Evolutionary conservation across 2,888 invertebrate species (phyloP).

Genomic region (Caenorhabditis japonica): DNA sequence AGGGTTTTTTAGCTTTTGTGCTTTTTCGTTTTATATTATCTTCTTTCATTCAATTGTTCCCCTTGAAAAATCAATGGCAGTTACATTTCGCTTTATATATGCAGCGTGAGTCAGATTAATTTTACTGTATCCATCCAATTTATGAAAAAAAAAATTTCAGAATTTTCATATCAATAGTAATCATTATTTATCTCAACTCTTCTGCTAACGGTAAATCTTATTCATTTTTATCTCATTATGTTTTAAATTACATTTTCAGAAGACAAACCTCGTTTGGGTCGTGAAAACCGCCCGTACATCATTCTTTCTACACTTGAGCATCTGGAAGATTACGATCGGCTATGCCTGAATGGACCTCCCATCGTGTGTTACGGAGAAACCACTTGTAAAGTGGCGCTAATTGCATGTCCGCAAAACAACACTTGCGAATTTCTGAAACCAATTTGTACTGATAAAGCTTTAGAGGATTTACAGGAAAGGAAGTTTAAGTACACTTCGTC

Average conservation of each 20-base stretch:
- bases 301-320: constrained; percentile 21
- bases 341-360: constrained; percentile 23
- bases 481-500: constrained; percentile 31
- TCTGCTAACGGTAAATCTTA: constrained; percentile 23
- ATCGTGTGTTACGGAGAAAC: constrained; percentile 25
- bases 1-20: neutral
- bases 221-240: neutral
- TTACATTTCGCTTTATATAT: constrained; percentile 22
- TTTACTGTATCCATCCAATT: too few species aligned
- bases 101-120: constrained; percentile 9
- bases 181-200: constrained; percentile 29
- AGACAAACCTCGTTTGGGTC: constrained; percentile 20
- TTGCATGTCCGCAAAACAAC: constrained; percentile 13
- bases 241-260: constrained; percentile 6
- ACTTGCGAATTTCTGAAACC: constrained; percentile 21
- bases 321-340: constrained; percentile 27
- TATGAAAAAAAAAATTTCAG: constrained; percentile 5
- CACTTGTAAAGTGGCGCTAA: constrained; percentile 22
- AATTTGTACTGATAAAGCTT: constrained; percentile 21
- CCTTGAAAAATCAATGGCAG: neutral
- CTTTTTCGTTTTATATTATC: neutral
- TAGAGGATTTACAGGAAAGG: constrained; percentile 20
- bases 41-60: too few species aligned
- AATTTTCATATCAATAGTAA: constrained; percentile 4
- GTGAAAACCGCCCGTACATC: constrained; percentile 30